Base-by-base conservation (phyloP, 2,797 vertebrate species). In the Bucorvus abyssinicus region DNA sequence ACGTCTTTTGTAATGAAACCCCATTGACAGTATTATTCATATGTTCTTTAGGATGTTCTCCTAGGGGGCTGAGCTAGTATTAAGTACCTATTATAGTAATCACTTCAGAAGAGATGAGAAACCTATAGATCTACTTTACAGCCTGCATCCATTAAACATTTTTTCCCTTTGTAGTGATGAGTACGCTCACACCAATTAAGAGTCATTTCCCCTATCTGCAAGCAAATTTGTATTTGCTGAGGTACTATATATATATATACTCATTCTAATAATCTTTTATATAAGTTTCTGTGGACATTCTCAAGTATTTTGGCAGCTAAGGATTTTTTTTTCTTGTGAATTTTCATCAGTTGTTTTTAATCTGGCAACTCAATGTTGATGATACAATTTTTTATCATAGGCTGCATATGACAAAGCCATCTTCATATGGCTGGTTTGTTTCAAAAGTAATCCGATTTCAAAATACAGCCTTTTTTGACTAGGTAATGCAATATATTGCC, bases 221-320 rank as follows among this genome's bases (percentile, higher is more conserved):
- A 71, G 70, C 32, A 85, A 9, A 85, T 88, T 42, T 59, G 20
- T 47, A 89, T 87, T 76, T 94, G 44, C 83, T 81, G 77, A 73
- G 50, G 61, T 61, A 68, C 38, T 40, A 40, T 40, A 40, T 40
- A n/a, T 64, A 19, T 12, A 19, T 59, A 10, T 50, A 76, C 10
- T 78, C 84, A 55, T 82, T 74, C 64, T 89, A 69, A 56, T 85
- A 87, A 71, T 85, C 60, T 61, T 64, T 65, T n/a, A 3, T 45
- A 13, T 52, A 42, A n/a, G 42, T 78, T 94, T 93, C 71, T 75
- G 42, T 77, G 68, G 92, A 68, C 57, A 17, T 9, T 68, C 47
- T 22, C 49, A 85, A 75, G 80, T 95, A 87, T 83, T 94, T 89
- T 68, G 87, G 64, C 87, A 91, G 87, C 45, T 85, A n/a, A 34